phyloP scores from a whole-genome alignment of 2,888 invertebrate species.

The Sepiola atlantica region DNA sequence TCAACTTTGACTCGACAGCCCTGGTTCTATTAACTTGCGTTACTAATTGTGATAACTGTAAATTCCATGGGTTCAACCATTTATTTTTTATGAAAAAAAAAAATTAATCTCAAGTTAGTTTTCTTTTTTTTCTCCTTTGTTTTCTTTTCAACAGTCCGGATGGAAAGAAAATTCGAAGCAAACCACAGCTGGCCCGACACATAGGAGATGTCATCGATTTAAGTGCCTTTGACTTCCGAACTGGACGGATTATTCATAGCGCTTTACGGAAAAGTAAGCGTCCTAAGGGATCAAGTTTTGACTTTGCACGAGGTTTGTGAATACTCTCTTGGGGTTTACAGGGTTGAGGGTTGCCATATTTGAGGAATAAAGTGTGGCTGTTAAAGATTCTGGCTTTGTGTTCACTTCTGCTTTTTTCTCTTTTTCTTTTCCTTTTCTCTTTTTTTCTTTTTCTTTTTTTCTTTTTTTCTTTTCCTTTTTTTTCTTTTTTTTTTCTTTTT shows the following conservation, averaged over 20 bases:
- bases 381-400: not conserved
- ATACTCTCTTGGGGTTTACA: conserved; percentile 43
- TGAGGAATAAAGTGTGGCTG: not conserved
- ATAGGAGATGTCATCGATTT: conserved; percentile 86
- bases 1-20: too few relatives aligned
- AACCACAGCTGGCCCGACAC: conserved; percentile 86
- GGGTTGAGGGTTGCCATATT: conserved; percentile 15
- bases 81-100: too few relatives aligned
- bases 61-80: too few relatives aligned
- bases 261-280: conserved; percentile 82
- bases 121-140: too few relatives aligned
- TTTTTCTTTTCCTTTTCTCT: not conserved
- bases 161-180: conserved; percentile 88
- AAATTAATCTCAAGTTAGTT: too few relatives aligned
- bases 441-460: too few relatives aligned
- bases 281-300: conserved; percentile 81
- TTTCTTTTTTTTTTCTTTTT: too few relatives aligned
- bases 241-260: conserved; percentile 81
- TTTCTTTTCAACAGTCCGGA: conserved; percentile 81
- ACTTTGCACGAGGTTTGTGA: conserved; percentile 76
- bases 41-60: too few relatives aligned
- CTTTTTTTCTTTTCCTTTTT: too few relatives aligned
- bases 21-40: too few relatives aligned
- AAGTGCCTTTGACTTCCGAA: conserved; percentile 87
- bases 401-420: not conserved